Evolutionary conservation across 2,113 vertebrate genomes (phyloP).

Genomic region (Cephalopterus ornatus): DNA sequence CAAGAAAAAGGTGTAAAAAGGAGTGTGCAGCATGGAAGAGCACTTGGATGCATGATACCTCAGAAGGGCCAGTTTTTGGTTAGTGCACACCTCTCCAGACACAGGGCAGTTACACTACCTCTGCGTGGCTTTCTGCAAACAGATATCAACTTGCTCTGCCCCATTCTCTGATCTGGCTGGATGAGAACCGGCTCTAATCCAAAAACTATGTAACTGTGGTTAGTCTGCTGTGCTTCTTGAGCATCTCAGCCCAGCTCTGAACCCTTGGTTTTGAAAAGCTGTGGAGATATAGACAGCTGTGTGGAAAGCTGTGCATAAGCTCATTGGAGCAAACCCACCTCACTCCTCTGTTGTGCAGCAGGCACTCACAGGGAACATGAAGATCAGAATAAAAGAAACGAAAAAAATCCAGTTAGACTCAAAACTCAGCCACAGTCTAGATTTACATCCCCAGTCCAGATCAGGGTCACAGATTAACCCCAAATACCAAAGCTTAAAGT

Average conservation of each 20-base stretch:
- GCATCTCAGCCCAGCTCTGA: not conserved
- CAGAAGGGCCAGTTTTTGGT: not conserved
- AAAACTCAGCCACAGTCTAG: conserved; percentile 22
- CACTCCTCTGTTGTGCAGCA: not conserved
- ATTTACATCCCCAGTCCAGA: conserved; percentile 15
- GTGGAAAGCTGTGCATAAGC: not conserved
- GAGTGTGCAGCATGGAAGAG: not conserved
- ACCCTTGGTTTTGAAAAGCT: not conserved
- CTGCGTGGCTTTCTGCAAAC: not conserved
- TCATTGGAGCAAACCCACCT: not conserved
- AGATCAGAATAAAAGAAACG: not conserved
- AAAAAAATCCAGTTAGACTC: not conserved
- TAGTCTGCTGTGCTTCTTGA: not conserved
- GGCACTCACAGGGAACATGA: not conserved
- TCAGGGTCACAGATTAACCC: conserved; percentile 45
- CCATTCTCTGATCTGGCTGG: not conserved
- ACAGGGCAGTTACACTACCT: accelerated
- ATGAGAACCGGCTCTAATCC: not conserved
- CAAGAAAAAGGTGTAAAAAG: not conserved
- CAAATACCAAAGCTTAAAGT: not conserved
- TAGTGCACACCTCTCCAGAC: not conserved
- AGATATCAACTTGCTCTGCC: not conserved
- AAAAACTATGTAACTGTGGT: conserved; percentile 12
- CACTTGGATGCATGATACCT: not conserved
- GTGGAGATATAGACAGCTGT: not conserved